A percentile compares a stretch with the other conserved stretches of the same genome.
Conservation (phyloP, 2,888 invertebrate species). For the Apodemia hepburni region DNA sequence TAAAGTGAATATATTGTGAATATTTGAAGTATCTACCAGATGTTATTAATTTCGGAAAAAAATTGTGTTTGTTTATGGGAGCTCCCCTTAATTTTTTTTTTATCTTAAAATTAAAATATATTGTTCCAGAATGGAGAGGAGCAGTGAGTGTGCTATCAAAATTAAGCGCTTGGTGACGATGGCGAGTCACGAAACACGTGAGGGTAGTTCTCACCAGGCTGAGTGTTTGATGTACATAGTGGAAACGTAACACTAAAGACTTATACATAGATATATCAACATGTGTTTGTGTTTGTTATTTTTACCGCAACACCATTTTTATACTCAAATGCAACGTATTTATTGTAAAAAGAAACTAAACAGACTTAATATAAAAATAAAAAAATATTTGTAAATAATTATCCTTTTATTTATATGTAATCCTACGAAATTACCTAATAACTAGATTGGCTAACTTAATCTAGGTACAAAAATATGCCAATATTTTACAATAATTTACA, state of each 20-base stretch:
- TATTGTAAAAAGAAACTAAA: constrained; percentile 73
- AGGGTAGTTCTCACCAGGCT: constrained; percentile 47
- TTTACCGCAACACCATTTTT: constrained; percentile 67
- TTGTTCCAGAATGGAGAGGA: constrained; percentile 51
- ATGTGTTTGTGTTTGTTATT: constrained; percentile 65
- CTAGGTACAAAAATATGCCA: constrained; percentile 36
- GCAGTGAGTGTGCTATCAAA: constrained; percentile 61
- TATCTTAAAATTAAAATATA: neutral
- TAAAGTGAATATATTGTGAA: no score
- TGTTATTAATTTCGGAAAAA: no score
- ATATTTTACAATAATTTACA: constrained; percentile 71
- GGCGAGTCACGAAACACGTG: constrained; percentile 36
- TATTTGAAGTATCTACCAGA: no score
- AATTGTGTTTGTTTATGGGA: no score
- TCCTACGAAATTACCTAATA: neutral
- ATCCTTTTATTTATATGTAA: constrained; percentile 27
- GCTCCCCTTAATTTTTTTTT: no score
- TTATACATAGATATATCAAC: constrained; percentile 45
- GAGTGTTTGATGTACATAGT: constrained; percentile 52
- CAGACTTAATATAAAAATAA: constrained; percentile 59
- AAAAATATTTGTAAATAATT: constrained; percentile 72
- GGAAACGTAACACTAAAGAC: constrained; percentile 51
- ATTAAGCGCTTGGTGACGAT: constrained; percentile 51
- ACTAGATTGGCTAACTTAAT: constrained; percentile 8
- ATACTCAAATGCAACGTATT: constrained; percentile 74